These are phyloP conservation scores for Oscheius sp. DNA, from an alignment of 2,888 invertebrate genomes.

Conservation along the genomic window DNA sequence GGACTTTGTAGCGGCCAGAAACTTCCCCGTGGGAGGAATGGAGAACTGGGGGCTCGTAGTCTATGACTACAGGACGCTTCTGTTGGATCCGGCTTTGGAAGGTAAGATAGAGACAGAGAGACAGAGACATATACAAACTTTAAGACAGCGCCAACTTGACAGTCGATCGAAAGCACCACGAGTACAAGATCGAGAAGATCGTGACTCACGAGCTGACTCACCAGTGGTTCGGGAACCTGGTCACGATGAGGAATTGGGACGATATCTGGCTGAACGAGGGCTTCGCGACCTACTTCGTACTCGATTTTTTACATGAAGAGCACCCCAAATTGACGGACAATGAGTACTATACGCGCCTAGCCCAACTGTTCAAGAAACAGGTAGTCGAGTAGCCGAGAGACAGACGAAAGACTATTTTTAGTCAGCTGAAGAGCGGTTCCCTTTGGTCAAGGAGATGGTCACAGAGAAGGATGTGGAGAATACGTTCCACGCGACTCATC, in stretches of 20 bases:
- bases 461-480: conserved; percentile 94
- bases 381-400: background rate
- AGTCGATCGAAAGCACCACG: conserved; percentile 67
- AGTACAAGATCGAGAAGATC: conserved; percentile 72
- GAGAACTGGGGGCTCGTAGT: conserved; percentile 75
- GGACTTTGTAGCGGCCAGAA: conserved; percentile 75
- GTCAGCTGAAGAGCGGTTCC: conserved; percentile 43
- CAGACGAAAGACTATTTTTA: conserved; percentile 20
- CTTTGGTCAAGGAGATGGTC: conserved; percentile 78
- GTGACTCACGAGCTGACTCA: conserved; percentile 76
- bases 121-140: conserved; percentile 9
- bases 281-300: conserved; percentile 73
- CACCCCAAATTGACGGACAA: conserved; percentile 66
- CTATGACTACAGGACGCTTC: conserved; percentile 27
- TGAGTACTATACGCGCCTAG: conserved; percentile 56
- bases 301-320: conserved; percentile 64
- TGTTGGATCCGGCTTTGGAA: conserved; percentile 33
- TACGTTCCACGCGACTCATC: conserved; percentile 77
- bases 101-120: background rate
- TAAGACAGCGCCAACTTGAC: conserved; percentile 62
- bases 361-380: conserved; percentile 33
- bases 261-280: conserved; percentile 74
- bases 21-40: conserved; percentile 75
- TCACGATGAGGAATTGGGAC: conserved; percentile 73
- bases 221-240: conserved; percentile 74